A percentile compares a stretch with the other conserved stretches of the same genome.
Evolutionary conservation across 2,113 vertebrate species (phyloP).

Genomic region (Lepisosteus oculatus): DNA sequence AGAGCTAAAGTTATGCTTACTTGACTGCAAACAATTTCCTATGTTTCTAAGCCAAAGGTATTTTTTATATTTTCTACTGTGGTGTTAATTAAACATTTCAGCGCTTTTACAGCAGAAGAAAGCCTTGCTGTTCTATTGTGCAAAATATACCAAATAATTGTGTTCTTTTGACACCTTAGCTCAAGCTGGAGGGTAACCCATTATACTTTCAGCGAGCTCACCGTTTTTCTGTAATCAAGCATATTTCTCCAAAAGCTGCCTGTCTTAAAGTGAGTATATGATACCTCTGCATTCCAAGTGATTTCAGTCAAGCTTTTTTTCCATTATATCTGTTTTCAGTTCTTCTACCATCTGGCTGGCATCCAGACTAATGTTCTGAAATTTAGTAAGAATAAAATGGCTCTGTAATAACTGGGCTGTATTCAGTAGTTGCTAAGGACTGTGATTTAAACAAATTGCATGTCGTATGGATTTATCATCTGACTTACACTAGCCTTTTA

Average conservation of each 20-base stretch:
- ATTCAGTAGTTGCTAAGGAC: background rate
- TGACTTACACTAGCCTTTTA: too few species aligned
- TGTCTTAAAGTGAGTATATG: slow-evolving; percentile 67
- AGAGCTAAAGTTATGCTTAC: too few species aligned
- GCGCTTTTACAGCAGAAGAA: background rate
- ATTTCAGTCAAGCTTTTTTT: background rate
- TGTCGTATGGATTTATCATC: too few species aligned
- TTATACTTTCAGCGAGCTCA: slow-evolving; percentile 82
- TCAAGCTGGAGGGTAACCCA: slow-evolving; percentile 87
- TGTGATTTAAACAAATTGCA: too few species aligned
- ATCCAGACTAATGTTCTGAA: background rate
- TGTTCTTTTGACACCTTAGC: slow-evolving; percentile 51
- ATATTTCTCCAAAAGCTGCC: slow-evolving; percentile 76
- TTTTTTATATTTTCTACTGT: too few species aligned
- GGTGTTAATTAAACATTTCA: too few species aligned
- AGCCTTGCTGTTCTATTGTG: background rate
- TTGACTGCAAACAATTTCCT: too few species aligned
- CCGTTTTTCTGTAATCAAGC: slow-evolving; percentile 59
- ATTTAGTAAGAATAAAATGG: background rate
- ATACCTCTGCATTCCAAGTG: background rate
- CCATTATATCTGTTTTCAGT: background rate
- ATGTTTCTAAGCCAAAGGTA: too few species aligned
- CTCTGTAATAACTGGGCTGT: background rate
- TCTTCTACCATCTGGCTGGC: background rate
- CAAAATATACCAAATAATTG: background rate